These are phyloP conservation scores for Melipona quadrifasciata DNA, from an alignment of 1,140 invertebrate species.

Conservation along the genomic window DNA sequence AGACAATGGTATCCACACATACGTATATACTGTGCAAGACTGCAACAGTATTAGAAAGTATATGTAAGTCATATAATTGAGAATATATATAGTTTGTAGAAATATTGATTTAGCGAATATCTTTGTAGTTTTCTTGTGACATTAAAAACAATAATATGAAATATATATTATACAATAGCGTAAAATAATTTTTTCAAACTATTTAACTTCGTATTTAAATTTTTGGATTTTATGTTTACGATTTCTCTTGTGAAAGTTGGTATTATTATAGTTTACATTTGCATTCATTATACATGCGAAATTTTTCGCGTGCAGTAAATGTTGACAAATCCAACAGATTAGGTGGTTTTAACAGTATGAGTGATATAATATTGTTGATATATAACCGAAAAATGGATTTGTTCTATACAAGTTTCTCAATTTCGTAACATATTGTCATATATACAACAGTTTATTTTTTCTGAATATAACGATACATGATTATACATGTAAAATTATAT, in stretches of 20 bases:
- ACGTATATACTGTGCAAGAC: neutral
- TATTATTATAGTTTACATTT: neutral
- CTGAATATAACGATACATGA: neutral
- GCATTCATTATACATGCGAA: neutral
- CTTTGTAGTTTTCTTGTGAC: neutral
- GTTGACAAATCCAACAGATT: neutral
- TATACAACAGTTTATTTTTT: neutral
- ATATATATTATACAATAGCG: neutral
- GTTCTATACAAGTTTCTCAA: neutral
- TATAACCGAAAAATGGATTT: neutral
- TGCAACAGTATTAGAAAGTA: neutral
- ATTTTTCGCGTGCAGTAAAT: neutral
- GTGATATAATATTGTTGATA: no score
- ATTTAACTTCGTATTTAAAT: neutral
- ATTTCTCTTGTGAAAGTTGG: conserved; percentile 7
- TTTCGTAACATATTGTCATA: no score
- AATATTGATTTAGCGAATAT: neutral
- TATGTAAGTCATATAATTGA: neutral
- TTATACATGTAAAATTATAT: neutral
- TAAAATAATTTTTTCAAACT: neutral
- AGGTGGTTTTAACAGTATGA: no score
- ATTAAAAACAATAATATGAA: neutral
- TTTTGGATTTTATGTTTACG: neutral
- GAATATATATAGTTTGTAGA: neutral
- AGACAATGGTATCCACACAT: neutral